These are phyloP conservation scores for Caenorhabditis wallacei DNA, from an alignment of 2,888 invertebrate genomes.

Conservation along the genomic window DNA sequence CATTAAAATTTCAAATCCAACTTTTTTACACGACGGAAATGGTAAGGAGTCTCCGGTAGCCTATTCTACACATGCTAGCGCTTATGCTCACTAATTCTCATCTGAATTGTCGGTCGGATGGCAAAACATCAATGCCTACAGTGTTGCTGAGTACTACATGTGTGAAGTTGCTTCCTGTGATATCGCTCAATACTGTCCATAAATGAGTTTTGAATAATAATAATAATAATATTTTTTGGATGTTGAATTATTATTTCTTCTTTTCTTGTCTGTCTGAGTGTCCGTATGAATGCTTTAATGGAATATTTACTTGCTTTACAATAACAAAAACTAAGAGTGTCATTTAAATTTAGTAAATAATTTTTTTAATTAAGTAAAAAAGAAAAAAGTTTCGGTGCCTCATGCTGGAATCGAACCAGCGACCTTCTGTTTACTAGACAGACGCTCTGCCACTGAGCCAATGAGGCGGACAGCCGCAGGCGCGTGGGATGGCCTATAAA, in stretches of 20 bases:
- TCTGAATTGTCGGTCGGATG: slow-evolving; percentile 46
- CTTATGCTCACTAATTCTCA: slow-evolving; percentile 41
- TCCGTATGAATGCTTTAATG: slow-evolving; percentile 17
- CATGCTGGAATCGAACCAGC: slow-evolving; percentile 80
- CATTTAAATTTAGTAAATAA: too few species aligned
- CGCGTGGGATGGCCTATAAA: neutral
- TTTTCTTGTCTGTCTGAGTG: neutral
- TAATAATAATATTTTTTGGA: neutral
- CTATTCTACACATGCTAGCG: slow-evolving; percentile 15
- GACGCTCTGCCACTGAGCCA: slow-evolving; percentile 82
- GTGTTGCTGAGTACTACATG: slow-evolving; percentile 55
- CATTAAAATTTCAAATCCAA: too few species aligned
- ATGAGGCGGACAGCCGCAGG: slow-evolving; percentile 60
- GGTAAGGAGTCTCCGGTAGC: slow-evolving; percentile 35
- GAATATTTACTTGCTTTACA: too few species aligned
- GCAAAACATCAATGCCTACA: slow-evolving; percentile 58
- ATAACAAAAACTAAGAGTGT: too few species aligned
- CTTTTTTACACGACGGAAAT: slow-evolving; percentile 45
- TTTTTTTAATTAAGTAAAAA: neutral
- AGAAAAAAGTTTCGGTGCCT: slow-evolving; percentile 65
- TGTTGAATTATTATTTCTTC: neutral
- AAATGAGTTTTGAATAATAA: slow-evolving; percentile 5
- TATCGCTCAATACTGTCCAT: slow-evolving; percentile 57
- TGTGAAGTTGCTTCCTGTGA: slow-evolving; percentile 61
- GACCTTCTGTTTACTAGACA: slow-evolving; percentile 82